phyloP scores from a whole-genome alignment of 37 sponge, comb jelly and placozoan species.

The Beroe ovata region DNA sequence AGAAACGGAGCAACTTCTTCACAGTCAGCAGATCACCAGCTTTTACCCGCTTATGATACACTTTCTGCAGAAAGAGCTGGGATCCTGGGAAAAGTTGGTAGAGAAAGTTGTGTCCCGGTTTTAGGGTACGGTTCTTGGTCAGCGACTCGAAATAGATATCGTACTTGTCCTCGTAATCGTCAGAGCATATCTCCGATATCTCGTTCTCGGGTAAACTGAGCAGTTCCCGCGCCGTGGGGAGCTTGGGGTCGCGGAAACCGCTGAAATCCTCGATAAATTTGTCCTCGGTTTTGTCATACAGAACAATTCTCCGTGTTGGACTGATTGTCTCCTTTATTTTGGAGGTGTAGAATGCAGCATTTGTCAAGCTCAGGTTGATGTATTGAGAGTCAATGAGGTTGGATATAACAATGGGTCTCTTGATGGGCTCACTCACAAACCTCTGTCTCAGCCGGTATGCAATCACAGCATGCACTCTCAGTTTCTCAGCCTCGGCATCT shows the following conservation, averaged over 20 bases:
- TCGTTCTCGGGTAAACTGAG: neutral
- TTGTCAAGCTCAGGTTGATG: slow-evolving; percentile 53
- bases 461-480: slow-evolving; percentile 35
- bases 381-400: slow-evolving; percentile 47
- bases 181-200: slow-evolving; percentile 26
- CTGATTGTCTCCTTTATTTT: slow-evolving; percentile 41
- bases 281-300: slow-evolving; percentile 24
- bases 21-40: slow-evolving; percentile 59
- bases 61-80: slow-evolving; percentile 59
- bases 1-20: slow-evolving; percentile 45
- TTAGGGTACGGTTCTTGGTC: slow-evolving; percentile 22
- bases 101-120: slow-evolving; percentile 49
- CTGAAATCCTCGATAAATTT: slow-evolving; percentile 59
- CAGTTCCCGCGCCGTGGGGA: slow-evolving; percentile 12
- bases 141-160: slow-evolving; percentile 19
- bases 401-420: slow-evolving; percentile 50
- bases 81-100: slow-evolving; percentile 62
- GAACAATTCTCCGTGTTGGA: slow-evolving; percentile 9
- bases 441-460: slow-evolving; percentile 58
- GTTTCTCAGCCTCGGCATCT: slow-evolving; percentile 50
- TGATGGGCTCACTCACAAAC: slow-evolving; percentile 51
- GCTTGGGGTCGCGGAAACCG: slow-evolving; percentile 41
- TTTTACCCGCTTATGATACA: slow-evolving; percentile 49
- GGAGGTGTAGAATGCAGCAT: slow-evolving; percentile 58
- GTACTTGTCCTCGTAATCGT: slow-evolving; percentile 38